phyloP scores from a whole-genome alignment of 2,113 vertebrate species.

The Neolamprologus cancellatus region DNA sequence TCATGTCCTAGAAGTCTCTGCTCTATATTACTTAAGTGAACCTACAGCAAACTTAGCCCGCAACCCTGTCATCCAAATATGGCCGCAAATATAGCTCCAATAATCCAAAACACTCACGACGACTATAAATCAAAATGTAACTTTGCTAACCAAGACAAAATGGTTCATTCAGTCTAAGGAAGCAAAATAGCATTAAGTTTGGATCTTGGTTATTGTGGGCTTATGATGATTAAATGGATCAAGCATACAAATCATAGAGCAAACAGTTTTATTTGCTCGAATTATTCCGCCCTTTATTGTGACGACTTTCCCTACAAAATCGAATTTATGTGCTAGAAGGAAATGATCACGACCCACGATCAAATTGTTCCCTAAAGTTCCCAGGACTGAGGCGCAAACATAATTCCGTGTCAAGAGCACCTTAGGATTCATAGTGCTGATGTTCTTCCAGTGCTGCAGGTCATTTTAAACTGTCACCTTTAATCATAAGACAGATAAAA shows the following conservation, averaged over 20 bases:
- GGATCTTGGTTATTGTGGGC: neutral
- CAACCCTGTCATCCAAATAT: neutral
- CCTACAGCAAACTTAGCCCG: accelerated
- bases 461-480: neutral
- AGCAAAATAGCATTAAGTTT: neutral
- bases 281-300: neutral
- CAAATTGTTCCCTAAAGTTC: neutral
- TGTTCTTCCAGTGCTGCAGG: neutral
- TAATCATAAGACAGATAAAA: neutral
- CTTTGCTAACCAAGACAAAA: neutral
- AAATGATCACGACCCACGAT: neutral
- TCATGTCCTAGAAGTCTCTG: neutral
- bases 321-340: neutral
- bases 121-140: neutral
- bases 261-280: neutral
- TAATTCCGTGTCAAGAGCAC: neutral
- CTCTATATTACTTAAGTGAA: neutral
- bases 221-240: neutral
- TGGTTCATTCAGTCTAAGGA: neutral
- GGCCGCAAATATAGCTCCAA: neutral
- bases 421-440: neutral
- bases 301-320: neutral
- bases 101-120: neutral
- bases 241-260: neutral
- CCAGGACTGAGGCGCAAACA: neutral